Conservation (phyloP, 2,888 invertebrate genomes). For the Leucoptera coffeella region DNA sequence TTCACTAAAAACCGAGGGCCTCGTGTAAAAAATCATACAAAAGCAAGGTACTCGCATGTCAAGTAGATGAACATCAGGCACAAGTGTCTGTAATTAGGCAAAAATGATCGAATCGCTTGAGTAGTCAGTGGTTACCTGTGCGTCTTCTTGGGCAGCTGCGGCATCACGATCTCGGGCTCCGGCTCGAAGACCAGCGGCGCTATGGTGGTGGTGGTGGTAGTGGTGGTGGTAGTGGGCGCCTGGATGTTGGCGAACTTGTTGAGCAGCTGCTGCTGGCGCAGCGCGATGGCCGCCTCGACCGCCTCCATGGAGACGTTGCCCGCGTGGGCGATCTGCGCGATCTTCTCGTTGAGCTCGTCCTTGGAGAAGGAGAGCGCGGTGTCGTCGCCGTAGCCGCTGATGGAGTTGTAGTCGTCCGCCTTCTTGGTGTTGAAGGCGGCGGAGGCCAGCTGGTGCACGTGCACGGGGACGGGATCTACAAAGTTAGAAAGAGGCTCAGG, state of each 20-base stretch:
- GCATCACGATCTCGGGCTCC: slow-evolving; percentile 29
- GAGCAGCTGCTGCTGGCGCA: slow-evolving; percentile 64
- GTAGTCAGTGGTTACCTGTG: slow-evolving; percentile 36
- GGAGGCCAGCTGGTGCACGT: slow-evolving; percentile 31
- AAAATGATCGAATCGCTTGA: no score
- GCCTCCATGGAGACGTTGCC: slow-evolving; percentile 76
- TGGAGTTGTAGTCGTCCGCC: slow-evolving; percentile 41
- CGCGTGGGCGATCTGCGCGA: slow-evolving; percentile 55
- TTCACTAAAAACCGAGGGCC: no score
- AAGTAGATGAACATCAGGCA: no score
- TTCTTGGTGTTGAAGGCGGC: slow-evolving; percentile 35
- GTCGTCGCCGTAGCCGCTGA: slow-evolving; percentile 39
- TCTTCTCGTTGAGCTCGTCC: slow-evolving; percentile 39
- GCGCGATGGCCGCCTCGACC: slow-evolving; percentile 66
- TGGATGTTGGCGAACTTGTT: slow-evolving; percentile 49
- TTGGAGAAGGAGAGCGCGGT: slow-evolving; percentile 30
- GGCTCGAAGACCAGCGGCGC: slow-evolving; percentile 21
- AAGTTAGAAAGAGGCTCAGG: slow-evolving; percentile 35
- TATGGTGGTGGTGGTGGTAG: slow-evolving; percentile 24
- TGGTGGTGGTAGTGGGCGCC: slow-evolving; percentile 37
- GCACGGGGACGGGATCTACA: slow-evolving; percentile 43
- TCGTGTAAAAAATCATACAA: no score
- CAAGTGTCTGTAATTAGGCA: no score
- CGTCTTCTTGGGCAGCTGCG: slow-evolving; percentile 22
- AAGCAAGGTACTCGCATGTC: no score